These are phyloP conservation scores for Ophioninae sp. DNA, from an alignment of 2,888 invertebrate genomes.

Conservation along the genomic window DNA sequence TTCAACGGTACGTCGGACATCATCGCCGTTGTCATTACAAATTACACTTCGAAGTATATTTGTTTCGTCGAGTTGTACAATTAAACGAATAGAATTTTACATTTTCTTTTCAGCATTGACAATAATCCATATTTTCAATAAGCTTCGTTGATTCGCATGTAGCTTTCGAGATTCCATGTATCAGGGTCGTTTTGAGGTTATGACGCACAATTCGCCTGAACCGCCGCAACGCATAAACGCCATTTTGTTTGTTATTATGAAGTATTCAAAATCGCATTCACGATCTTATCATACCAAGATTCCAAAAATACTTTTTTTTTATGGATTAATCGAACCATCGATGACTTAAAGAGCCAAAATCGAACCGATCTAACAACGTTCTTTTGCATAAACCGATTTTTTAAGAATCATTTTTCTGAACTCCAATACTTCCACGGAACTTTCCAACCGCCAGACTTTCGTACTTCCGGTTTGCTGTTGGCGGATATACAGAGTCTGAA, in stretches of 20 bases:
- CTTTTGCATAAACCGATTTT: too few species aligned
- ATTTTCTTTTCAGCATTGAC: not conserved
- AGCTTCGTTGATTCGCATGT: not conserved
- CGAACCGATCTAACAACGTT: too few species aligned
- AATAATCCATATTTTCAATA: not conserved
- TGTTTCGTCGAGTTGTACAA: not conserved
- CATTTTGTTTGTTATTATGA: not conserved
- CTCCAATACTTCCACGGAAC: too few species aligned
- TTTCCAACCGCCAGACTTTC: not conserved
- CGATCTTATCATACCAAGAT: too few species aligned
- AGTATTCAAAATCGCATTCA: not conserved
- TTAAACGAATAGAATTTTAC: not conserved
- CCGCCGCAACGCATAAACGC: not conserved
- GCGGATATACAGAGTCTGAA: not conserved
- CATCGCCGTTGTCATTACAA: slow-evolving; percentile 40
- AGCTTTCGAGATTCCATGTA: not conserved
- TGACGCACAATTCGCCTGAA: not conserved
- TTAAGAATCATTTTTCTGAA: too few species aligned
- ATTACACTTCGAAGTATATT: not conserved
- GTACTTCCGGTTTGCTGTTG: slow-evolving; percentile 2
- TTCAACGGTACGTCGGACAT: slow-evolving; percentile 73
- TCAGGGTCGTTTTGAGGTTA: not conserved
- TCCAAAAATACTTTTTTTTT: too few species aligned
- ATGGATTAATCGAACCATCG: too few species aligned
- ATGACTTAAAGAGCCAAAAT: too few species aligned